Base-by-base conservation (phyloP, 37 sponge, comb jelly and placozoan genomes). In the Mnemiopsis leidyi region DNA sequence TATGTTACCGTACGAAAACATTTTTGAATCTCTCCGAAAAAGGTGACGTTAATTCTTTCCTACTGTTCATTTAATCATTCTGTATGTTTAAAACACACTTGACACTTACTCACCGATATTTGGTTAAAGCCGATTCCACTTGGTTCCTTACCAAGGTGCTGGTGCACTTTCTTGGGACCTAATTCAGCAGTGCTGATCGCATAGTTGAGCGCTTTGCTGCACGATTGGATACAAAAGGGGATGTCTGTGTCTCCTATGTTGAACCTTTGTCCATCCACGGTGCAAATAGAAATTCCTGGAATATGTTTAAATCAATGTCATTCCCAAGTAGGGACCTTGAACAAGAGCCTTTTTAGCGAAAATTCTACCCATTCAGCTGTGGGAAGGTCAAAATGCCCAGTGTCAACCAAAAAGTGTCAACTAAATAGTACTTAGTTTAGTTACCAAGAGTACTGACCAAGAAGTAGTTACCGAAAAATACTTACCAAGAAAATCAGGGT, bases 251-350 rank as follows among this genome's bases (percentile, higher is more conserved):
- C 75, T n/a, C 94, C 94, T 23, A 69, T 69, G 38, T 68, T 23
- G 20, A 29, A 96, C 95, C 95, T 95, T 85, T 97, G 97, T 38
- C 97, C 97, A 79, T 94, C 94, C 1, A 96, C 82, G 13, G 97
- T 96, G 93, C 96, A 96, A 7, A 97, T 92, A 39, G 96, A 94
- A 0, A 96, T 94, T 0, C 94, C 82, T 38, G 90, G 0, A 3
- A 0, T 39, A 48, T 18, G 5, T 48, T 18, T 5, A 18, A 13
- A 48, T 5, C 13, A 48, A 48, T 48, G 5, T 48, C 13, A 48
- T 13, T 48, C 9, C 13, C 13, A 5, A 48, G 5, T 18, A 48
- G 61, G 61, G 9, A 48, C 5, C 13, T 18, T 48, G 61, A 48
- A 48, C 61, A 48, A 48, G 61, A 13, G n/a, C n/a, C n/a, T n/a